Evolutionary conservation across 2,113 vertebrate species (phyloP).

Genomic region (Callionymus lyra): DNA sequence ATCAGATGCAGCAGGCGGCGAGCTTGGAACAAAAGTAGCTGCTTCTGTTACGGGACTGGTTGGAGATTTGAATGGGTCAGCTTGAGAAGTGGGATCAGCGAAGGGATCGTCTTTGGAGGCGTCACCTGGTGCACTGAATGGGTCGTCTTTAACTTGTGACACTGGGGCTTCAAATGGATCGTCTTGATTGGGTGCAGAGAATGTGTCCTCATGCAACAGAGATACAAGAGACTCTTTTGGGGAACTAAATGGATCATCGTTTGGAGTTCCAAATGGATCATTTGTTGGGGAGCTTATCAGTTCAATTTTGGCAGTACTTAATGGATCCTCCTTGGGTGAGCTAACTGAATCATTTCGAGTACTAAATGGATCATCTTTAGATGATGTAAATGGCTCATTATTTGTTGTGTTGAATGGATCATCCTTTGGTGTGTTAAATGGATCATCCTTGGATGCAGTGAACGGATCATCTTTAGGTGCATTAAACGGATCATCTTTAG

Average conservation of each 20-base stretch:
- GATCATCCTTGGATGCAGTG: conserved; percentile 6
- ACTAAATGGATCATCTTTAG: conserved; percentile 1
- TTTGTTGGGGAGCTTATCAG: conserved; percentile 18
- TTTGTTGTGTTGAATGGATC: conserved; percentile 16
- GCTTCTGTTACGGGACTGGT: conserved; percentile 9
- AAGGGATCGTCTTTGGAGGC: too few relatives aligned
- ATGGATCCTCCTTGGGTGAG: conserved; percentile 9
- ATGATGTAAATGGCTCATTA: conserved; percentile 7
- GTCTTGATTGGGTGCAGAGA: not conserved
- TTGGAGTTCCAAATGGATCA: conserved; percentile 20
- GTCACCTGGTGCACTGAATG: conserved; percentile 1
- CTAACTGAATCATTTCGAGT: conserved; percentile 11
- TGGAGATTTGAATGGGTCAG: conserved; percentile 42
- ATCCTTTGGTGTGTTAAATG: conserved; percentile 3
- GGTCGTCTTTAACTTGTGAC: conserved; percentile 11
- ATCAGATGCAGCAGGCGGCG: conserved; percentile 34
- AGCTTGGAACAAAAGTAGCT: conserved; percentile 8
- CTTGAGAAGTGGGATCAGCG: too few relatives aligned
- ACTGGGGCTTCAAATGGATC: conserved; percentile 19
- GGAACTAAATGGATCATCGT: conserved; percentile 23
- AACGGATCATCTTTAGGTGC: conserved; percentile 20
- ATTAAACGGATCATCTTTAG: conserved; percentile 14
- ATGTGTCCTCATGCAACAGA: conserved; percentile 2
- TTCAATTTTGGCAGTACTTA: conserved; percentile 14
- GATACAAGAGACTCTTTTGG: conserved; percentile 12